Evolutionary conservation across 1,140 invertebrate species (phyloP).

Genomic region (Agrilus planipennis): DNA sequence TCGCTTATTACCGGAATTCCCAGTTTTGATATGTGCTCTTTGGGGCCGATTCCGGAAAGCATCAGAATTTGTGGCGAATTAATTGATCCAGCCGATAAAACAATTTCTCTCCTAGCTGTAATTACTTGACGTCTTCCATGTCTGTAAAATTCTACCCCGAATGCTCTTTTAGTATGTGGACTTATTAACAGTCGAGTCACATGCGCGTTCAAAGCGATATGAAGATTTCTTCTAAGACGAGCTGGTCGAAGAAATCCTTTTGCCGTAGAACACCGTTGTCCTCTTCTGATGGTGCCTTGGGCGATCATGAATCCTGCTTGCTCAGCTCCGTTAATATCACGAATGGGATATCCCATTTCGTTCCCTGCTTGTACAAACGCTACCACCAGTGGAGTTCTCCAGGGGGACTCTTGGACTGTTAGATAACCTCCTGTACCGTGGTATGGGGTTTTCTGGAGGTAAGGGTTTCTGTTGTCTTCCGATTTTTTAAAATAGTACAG

Average conservation of each 20-base stretch:
- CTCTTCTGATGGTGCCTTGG: constrained; percentile 65
- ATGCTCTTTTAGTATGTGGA: constrained; percentile 54
- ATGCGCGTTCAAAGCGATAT: constrained; percentile 64
- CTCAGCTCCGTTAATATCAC: constrained; percentile 74
- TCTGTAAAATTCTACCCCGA: constrained; percentile 62
- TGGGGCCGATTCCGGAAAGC: constrained; percentile 77
- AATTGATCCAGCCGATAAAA: constrained; percentile 67
- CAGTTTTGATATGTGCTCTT: constrained; percentile 54
- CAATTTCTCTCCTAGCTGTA: constrained; percentile 60
- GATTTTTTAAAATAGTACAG: constrained; percentile 84
- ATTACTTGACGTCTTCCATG: constrained; percentile 46
- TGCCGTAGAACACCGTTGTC: constrained; percentile 77
- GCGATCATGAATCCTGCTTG: constrained; percentile 81
- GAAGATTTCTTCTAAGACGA: constrained; percentile 63
- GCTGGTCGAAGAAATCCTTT: constrained; percentile 79
- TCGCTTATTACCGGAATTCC: constrained; percentile 61
- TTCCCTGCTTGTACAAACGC: constrained; percentile 76
- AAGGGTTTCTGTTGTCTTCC: constrained; percentile 78
- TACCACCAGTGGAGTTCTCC: constrained; percentile 65
- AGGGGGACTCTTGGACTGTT: constrained; percentile 74
- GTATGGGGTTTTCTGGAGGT: constrained; percentile 54
- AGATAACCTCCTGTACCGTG: constrained; percentile 63
- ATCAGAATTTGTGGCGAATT: constrained; percentile 73
- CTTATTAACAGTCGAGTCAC: constrained; percentile 61
- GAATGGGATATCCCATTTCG: constrained; percentile 76